Percentiles rank a stretch among this genome's conserved stretches.
Conservation (phyloP, 1,140 invertebrate genomes). For the Holotrichia oblita region DNA sequence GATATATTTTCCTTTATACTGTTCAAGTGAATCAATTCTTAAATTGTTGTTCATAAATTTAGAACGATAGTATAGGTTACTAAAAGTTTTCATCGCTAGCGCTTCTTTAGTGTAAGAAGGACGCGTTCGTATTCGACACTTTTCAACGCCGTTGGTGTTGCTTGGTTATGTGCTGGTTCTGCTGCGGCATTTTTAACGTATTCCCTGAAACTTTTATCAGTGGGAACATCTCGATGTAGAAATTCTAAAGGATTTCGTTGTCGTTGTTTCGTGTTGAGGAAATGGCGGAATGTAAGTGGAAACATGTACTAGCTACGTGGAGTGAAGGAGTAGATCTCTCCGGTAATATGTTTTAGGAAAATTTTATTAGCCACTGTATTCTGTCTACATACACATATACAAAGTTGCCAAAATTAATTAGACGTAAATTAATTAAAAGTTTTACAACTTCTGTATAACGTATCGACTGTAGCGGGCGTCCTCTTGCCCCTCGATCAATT, state of each 20-base stretch:
- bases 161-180: neutral
- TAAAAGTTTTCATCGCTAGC: neutral
- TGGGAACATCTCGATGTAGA: slow-evolving; percentile 27
- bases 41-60: neutral
- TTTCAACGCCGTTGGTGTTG: neutral
- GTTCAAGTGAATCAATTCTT: no score
- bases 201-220: slow-evolving; percentile 22
- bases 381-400: neutral
- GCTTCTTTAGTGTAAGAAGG: neutral
- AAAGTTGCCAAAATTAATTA: slow-evolving; percentile 36
- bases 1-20: no score
- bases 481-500: slow-evolving; percentile 8
- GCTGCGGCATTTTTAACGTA: slow-evolving; percentile 22
- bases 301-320: neutral
- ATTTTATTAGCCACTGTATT: slow-evolving; percentile 17
- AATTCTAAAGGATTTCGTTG: slow-evolving; percentile 29
- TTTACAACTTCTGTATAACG: neutral
- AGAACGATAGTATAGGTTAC: neutral
- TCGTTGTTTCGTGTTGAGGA: neutral
- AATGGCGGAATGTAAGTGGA: neutral
- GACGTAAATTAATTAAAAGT: slow-evolving; percentile 26
- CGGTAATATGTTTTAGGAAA: slow-evolving; percentile 4
- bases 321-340: neutral
- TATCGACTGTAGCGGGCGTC: neutral
- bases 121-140: neutral